Evolutionary conservation across 2,888 invertebrate species (phyloP), one percentile per base, ranked within the genome.

Genomic region (Julus scanicus): DNA sequence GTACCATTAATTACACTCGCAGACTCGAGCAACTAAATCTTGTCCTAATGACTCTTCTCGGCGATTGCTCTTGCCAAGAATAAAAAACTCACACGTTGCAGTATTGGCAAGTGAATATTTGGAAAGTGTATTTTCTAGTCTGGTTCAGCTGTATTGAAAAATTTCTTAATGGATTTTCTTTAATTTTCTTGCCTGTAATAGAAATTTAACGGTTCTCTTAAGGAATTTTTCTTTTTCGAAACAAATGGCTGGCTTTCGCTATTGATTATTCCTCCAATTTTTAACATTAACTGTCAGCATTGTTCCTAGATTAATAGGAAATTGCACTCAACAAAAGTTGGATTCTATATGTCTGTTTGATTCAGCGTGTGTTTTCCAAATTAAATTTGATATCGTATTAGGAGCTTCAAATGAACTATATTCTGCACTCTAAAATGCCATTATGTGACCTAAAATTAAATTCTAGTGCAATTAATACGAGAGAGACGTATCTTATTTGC

Each of bases 231-330:
- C 63, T 63, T 63, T 63, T 63, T 5, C 6, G 29, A 3, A 44
- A 29, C 29, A 29, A 71, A 71, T 71, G 11, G 2, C 29, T 71
- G 71, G 44, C 29, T 71, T 71, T 71, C 71, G 11, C 71, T 71
- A 71, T 71, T 29, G 71, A 71, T 71, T 71, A 71, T 71, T 71
- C 11, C 11, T 3, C n/a, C 29, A 20, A 20, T n/a, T 71, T 29
- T 71, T 71, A 71, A 71, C 71, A 71, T 71, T 44, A 71, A 71
- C 71, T 71, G 71, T 71, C 71, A 71, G 29, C 71, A 29, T 71
- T 71, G 71, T 29, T 71, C 71, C 71, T 29, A 11, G 11, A 71
- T 71, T 71, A 71, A 71, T 71, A 71, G 71, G 71, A 29, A 71
- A 71, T 29, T 71, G 71, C 71, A 29, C 29, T 71, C 29, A 29